phyloP scores from a whole-genome alignment of 2,113 vertebrate species.

The Festucalex cinctus region DNA sequence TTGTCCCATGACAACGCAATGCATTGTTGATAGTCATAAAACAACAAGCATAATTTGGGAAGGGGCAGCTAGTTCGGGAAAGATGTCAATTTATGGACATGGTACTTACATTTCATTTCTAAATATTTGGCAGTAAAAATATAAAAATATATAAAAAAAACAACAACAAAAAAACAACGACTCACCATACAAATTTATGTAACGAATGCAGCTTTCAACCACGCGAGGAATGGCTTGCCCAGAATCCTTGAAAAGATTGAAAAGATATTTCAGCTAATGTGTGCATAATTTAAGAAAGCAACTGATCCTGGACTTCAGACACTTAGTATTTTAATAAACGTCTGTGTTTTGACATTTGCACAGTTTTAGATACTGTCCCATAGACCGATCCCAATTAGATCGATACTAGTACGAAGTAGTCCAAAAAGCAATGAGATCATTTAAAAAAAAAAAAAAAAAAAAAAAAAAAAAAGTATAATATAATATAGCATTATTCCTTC shows the following conservation, averaged over 20 bases:
- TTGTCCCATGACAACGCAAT: background rate
- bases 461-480: no score
- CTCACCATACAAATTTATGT: constrained; percentile 98
- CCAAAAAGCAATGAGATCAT: no score
- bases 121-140: no score
- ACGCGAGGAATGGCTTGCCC: constrained; percentile 93
- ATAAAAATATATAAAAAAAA: no score
- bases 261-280: background rate
- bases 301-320: background rate
- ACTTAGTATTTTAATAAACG: background rate
- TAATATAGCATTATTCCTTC: no score
- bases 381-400: no score
- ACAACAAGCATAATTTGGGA: background rate
- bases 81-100: background rate
- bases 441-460: no score
- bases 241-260: constrained; percentile 79
- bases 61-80: background rate
- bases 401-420: no score
- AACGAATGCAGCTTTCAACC: constrained; percentile 96
- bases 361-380: no score
- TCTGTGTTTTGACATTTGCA: constrained; percentile 7
- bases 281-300: background rate
- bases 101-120: background rate
- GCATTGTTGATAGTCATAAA: background rate
- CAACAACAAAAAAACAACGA: background rate